Percentiles rank a stretch among this genome's conserved stretches.
Evolutionary conservation across 2,888 invertebrate species (phyloP).

Genomic region (Gymnocheta viridis): DNA sequence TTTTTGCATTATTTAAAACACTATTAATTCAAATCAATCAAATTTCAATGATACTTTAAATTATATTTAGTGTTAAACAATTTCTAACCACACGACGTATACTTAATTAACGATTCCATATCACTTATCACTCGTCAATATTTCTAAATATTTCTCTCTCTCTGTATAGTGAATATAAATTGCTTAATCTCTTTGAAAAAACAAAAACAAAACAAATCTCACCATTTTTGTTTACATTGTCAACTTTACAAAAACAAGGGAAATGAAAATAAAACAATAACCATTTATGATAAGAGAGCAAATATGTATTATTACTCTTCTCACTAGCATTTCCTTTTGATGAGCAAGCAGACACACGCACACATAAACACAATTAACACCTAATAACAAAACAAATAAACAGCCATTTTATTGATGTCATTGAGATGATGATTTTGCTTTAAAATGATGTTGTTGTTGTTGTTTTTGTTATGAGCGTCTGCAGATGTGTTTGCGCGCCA

Average conservation of each 20-base stretch:
- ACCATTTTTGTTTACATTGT: constrained; percentile 21
- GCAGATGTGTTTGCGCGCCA: constrained; percentile 57
- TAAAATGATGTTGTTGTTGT: constrained; percentile 26
- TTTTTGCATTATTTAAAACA: constrained; percentile 7
- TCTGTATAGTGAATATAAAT: background rate
- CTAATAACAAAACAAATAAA: constrained; percentile 55
- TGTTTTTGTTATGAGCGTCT: constrained; percentile 24
- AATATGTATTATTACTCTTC: constrained; percentile 4
- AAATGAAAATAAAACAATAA: constrained; percentile 36
- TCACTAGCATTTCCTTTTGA: constrained; percentile 10
- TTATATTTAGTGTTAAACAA: constrained; percentile 16
- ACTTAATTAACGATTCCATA: constrained; percentile 39
- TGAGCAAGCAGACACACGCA: background rate
- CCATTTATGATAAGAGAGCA: constrained; percentile 13
- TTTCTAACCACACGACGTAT: constrained; percentile 37
- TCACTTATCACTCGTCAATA: constrained; percentile 8
- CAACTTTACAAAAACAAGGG: constrained; percentile 12
- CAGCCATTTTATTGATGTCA: constrained; percentile 55
- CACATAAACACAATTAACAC: constrained; percentile 49
- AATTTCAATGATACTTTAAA: constrained; percentile 18
- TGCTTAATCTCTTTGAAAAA: background rate
- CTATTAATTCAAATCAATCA: constrained; percentile 49
- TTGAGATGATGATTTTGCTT: constrained; percentile 61
- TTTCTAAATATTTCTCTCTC: background rate
- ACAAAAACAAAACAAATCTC: background rate